Percentiles rank a stretch among this genome's conserved stretches.
Conservation (phyloP, 2,113 vertebrate species). For the Scartelaos histophorus region DNA sequence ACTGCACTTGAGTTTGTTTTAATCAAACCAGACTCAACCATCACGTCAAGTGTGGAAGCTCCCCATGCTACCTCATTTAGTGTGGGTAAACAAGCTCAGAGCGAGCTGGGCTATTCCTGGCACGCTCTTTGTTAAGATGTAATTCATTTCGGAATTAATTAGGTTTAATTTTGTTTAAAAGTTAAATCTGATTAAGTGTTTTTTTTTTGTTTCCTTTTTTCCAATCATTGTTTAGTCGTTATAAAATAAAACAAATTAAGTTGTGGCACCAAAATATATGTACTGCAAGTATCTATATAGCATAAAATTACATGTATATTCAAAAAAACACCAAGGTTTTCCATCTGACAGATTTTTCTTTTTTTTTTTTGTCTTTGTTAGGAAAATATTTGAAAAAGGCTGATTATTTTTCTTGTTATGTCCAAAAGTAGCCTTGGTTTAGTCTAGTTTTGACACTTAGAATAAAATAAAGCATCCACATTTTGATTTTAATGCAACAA, state of each 20-base stretch:
- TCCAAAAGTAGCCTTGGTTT: too few species aligned
- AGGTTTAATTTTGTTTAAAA: background rate
- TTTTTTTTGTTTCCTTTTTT: too few species aligned
- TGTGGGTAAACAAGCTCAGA: background rate
- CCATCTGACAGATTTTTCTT: too few species aligned
- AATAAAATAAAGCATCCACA: too few species aligned
- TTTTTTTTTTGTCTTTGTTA: too few species aligned
- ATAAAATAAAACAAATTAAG: background rate
- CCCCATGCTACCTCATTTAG: background rate
- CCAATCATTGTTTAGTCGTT: background rate
- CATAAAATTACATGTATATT: too few species aligned
- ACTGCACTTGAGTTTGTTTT: slow-evolving; percentile 8
- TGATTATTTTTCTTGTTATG: too few species aligned
- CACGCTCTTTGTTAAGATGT: background rate
- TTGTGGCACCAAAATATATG: background rate
- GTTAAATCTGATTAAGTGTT: background rate
- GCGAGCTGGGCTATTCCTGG: background rate
- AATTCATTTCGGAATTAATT: background rate
- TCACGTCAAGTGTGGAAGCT: background rate
- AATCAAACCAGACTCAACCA: slow-evolving; percentile 3
- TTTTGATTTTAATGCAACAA: too few species aligned
- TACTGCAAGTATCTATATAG: too few species aligned
- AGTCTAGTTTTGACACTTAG: too few species aligned
- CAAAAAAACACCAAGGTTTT: too few species aligned
- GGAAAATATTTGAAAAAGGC: too few species aligned